These are phyloP conservation scores for Macrostomum lignano DNA, from an alignment of 1,140 invertebrate species.

Conservation along the genomic window DNA sequence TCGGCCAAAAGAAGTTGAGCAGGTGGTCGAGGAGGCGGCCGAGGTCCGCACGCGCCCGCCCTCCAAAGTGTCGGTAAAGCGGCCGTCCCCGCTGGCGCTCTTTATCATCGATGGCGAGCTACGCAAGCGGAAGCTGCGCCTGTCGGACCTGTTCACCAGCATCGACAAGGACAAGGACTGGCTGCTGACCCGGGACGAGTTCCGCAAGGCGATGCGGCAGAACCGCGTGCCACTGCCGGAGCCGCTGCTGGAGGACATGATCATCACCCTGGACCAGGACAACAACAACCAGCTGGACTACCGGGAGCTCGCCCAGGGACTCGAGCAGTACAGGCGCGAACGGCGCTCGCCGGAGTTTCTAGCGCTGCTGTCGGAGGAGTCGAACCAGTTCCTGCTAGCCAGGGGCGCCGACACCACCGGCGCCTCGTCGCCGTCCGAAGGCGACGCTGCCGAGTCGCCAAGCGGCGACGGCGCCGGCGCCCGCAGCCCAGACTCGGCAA, in stretches of 20 bases:
- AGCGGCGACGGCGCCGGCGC: too few relatives aligned
- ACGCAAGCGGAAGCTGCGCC: slow-evolving; percentile 13
- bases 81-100: slow-evolving; percentile 14
- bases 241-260: slow-evolving; percentile 16
- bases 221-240: slow-evolving; percentile 14
- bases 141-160: slow-evolving; percentile 16
- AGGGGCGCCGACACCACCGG: too few relatives aligned
- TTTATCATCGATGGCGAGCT: slow-evolving; percentile 15
- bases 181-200: slow-evolving; percentile 15
- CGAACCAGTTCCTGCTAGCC: too few relatives aligned
- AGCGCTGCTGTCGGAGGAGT: slow-evolving; percentile 14
- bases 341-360: slow-evolving; percentile 12
- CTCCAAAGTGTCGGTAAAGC: too few relatives aligned
- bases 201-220: slow-evolving; percentile 14
- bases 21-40: too few relatives aligned
- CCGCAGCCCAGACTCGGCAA: too few relatives aligned
- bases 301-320: slow-evolving; percentile 15
- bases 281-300: slow-evolving; percentile 16
- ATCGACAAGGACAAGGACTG: slow-evolving; percentile 20
- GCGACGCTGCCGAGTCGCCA: too few relatives aligned
- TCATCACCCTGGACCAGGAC: slow-evolving; percentile 16
- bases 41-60: too few relatives aligned
- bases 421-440: too few relatives aligned
- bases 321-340: slow-evolving; percentile 12
- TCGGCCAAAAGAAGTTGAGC: too few relatives aligned